Conservation (phyloP, 2,113 vertebrate species). For the Orthonyx spaldingii region DNA sequence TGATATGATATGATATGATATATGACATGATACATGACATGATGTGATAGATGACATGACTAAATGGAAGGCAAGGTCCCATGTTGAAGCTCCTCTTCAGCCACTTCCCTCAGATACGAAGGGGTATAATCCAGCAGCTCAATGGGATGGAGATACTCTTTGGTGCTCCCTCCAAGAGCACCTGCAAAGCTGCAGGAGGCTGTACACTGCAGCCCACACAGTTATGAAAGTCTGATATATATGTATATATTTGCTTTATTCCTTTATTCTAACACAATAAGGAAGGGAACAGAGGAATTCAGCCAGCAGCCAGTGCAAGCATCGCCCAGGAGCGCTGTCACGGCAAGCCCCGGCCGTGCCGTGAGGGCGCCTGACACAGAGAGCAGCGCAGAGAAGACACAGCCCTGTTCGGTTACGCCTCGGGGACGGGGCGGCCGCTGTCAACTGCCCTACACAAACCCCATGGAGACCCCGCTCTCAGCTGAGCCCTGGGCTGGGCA, state of each 20-base stretch:
- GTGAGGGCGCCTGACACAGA: slow-evolving; percentile 39
- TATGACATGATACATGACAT: no score
- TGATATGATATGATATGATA: not conserved
- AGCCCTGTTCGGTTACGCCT: slow-evolving; percentile 52
- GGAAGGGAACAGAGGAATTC: not conserved
- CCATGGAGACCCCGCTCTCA: slow-evolving; percentile 10
- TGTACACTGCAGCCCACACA: not conserved
- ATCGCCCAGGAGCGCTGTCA: slow-evolving; percentile 24
- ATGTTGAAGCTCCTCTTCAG: not conserved
- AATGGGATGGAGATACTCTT: not conserved
- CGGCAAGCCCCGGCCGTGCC: slow-evolving; percentile 23
- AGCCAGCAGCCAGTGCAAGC: slow-evolving; percentile 30
- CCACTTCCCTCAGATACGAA: not conserved
- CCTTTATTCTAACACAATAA: not conserved
- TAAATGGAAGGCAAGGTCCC: not conserved
- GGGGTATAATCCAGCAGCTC: not conserved
- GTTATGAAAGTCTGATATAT: not conserved
- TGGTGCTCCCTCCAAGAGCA: not conserved
- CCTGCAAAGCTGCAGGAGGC: not conserved
- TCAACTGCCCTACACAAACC: slow-evolving; percentile 22
- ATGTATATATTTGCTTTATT: not conserved
- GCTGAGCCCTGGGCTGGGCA: slow-evolving; percentile 36
- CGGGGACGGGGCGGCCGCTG: not conserved
- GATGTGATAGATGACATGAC: no score
- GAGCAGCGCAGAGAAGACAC: not conserved